A percentile compares a stretch with the other conserved stretches of the same genome.
Conservation (phyloP, 2,888 invertebrate genomes). For the Agrilus cyanescens region DNA sequence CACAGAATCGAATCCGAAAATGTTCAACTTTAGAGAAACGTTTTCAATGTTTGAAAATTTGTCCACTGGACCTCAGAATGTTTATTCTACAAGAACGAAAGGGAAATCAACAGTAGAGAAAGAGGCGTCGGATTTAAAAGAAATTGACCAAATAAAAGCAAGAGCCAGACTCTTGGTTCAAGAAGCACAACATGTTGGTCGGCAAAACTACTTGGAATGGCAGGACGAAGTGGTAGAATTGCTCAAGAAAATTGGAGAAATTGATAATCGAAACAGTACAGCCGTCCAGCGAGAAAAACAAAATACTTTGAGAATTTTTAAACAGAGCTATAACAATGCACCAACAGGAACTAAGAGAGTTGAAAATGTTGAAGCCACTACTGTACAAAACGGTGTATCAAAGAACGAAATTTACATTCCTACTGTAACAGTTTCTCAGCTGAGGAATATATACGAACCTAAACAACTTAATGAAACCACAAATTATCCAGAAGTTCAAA, state of each 20-base stretch:
- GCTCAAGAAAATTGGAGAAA: constrained; percentile 6
- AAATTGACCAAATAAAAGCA: too few species aligned
- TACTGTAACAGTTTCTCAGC: neutral
- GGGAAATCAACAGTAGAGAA: neutral
- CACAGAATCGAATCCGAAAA: neutral
- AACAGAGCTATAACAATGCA: constrained; percentile 3
- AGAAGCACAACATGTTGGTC: too few species aligned
- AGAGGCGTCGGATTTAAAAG: neutral
- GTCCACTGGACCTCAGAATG: neutral
- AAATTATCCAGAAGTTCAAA: too few species aligned
- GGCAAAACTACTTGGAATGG: neutral
- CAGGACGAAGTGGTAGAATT: constrained; percentile 6
- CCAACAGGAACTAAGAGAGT: neutral
- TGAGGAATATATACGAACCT: constrained; percentile 3
- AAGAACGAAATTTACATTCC: too few species aligned
- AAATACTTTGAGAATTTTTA: constrained; percentile 4
- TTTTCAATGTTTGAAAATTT: neutral
- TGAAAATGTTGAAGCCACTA: too few species aligned
- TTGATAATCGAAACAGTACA: constrained; percentile 3
- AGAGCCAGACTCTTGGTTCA: too few species aligned
- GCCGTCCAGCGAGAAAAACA: constrained; percentile 7
- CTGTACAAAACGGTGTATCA: too few species aligned
- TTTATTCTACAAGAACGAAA: neutral
- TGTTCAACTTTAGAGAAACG: neutral
- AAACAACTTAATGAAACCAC: too few species aligned